Evolutionary conservation across 2,797 vertebrate species (phyloP), one percentile per base, ranked within the genome.

Genomic region (Huso huso): DNA sequence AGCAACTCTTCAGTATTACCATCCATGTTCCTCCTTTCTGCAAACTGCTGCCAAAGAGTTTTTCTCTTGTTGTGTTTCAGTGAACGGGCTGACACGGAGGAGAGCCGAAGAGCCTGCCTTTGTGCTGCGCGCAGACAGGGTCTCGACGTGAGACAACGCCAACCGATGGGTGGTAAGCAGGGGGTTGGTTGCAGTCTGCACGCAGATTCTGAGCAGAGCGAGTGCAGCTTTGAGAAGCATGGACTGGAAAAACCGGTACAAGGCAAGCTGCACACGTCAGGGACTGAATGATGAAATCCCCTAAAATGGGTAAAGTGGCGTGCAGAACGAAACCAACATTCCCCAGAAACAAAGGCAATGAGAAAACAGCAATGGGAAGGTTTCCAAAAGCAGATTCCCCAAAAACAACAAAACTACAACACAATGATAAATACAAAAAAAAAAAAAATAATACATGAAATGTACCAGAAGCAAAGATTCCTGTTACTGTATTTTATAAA

Each of bases 1-100:
- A 99, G 89, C 76, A 94, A 87, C 84, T 90, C 89, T 77, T 98
- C 96, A 2, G 89, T 78, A 73, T 81, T 86, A 15, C 82, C 78
- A 77, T 90, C 83, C 88, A 89, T 90, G 57, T 65, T 84, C 77
- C 71, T 81, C 82, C 77, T 82, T 88, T 91, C 82, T 66, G 76
- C 69, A 10, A 73, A 73, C 75, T 82, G 76, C 77, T 78, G 73
- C 82, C 87, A 84, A 70, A 72, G 37, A 72, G 77, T 81, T 61
- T 53, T 67, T 70, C 73, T 76, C 68, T 79, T 72, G 64, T 76
- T 84, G 64, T 76, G 83, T 72, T 77, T 85, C 49, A 15, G 66
- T 74, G 78, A 69, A 72, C 75, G 67, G 67, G 64, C 68, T 23
- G 89, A 85, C 6, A 77, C 69, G 0, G 81, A 86, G 71, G 88